Conservation (phyloP, 2,888 invertebrate species). For the Acanthosepion lycidas region DNA sequence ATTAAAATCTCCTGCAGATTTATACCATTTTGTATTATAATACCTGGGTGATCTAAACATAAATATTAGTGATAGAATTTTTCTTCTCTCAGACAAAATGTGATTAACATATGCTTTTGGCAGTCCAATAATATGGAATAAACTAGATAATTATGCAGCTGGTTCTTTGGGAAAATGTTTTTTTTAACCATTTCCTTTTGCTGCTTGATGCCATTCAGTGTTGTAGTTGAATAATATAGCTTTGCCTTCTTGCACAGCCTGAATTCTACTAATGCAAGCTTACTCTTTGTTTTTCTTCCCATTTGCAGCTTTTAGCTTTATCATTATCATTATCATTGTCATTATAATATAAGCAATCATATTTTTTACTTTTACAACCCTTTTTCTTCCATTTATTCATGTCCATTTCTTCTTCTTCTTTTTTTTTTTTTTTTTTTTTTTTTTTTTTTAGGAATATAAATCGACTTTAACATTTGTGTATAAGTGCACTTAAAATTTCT, state of each 20-base stretch:
- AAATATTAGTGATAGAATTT: background rate
- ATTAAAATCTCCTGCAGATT: background rate
- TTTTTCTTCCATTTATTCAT: background rate
- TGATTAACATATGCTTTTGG: background rate
- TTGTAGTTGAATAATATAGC: background rate
- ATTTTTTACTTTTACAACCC: background rate
- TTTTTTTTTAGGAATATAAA: background rate
- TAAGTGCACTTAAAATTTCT: background rate
- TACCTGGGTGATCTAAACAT: background rate
- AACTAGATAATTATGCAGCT: too few relatives aligned
- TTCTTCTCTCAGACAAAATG: background rate
- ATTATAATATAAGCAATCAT: background rate
- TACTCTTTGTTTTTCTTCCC: background rate
- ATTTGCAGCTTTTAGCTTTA: background rate
- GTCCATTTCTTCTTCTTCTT: background rate
- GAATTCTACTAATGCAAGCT: conserved; percentile 8
- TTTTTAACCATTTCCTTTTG: background rate
- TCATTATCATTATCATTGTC: background rate
- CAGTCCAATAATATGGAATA: background rate
- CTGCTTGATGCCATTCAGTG: background rate
- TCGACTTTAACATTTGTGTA: background rate
- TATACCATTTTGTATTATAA: background rate
- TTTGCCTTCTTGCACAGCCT: background rate
- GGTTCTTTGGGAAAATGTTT: too few relatives aligned
- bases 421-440: background rate